Percentiles rank a stretch among this genome's conserved stretches.
phyloP scores from a whole-genome alignment of 2,797 vertebrate species.

The Gadopsis marmoratus region DNA sequence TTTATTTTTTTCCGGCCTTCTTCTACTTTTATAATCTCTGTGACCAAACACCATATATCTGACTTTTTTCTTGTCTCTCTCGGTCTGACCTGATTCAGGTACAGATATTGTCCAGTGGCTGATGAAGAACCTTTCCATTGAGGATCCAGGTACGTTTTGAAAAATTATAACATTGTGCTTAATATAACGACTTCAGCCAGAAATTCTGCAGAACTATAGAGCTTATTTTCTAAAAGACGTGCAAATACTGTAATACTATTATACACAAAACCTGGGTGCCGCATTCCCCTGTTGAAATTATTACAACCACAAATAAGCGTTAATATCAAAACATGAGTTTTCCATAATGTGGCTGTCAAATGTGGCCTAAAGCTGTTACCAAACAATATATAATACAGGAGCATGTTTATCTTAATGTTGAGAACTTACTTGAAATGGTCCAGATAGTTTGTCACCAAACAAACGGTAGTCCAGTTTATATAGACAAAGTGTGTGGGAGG shows the following conservation, averaged over 20 bases:
- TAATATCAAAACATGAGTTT: background rate
- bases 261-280: background rate
- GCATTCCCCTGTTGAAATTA: background rate
- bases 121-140: conserved; percentile 94
- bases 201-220: background rate
- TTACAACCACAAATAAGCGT: background rate
- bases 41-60: background rate
- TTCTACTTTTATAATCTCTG: background rate
- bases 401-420: background rate
- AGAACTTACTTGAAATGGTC: background rate
- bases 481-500: background rate
- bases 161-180: background rate
- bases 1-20: background rate
- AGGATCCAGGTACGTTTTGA: conserved; percentile 91
- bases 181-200: background rate
- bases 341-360: background rate
- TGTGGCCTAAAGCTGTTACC: background rate
- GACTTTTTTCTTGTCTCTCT: background rate
- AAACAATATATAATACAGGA: background rate
- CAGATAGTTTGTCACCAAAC: background rate
- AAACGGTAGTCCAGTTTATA: background rate
- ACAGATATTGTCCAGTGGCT: conserved; percentile 97
- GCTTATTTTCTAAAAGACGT: background rate
- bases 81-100: conserved; percentile 82
- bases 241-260: background rate